Evolutionary conservation across 2,113 vertebrate genomes (phyloP), one percentile per base, ranked within the genome.

Genomic region (Amia ocellicauda): DNA sequence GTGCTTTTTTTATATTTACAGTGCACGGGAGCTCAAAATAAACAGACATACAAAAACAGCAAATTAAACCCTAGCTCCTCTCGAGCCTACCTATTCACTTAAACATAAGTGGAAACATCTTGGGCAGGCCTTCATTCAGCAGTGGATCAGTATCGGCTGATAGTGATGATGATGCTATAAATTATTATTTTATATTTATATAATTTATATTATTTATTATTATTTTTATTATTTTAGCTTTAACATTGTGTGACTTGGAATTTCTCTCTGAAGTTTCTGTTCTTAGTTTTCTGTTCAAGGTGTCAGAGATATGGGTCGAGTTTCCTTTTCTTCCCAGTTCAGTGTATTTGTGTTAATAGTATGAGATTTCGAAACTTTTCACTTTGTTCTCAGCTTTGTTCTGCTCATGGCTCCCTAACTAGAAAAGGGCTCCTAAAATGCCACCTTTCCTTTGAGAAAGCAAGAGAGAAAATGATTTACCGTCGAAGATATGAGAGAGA

Each of bases 231-330:
- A n/a, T n/a, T n/a, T n/a, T n/a, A n/a, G n/a, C n/a, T n/a, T n/a
- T n/a, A n/a, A 11, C 62, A 55, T 59, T 59, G 67, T 41, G 54
- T n/a, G n/a, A n/a, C 57, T 22, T 45, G 0, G 23, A 59, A 27
- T 57, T 61, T 28, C 60, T 36, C 29, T 42, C 42, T 69, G 63
- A 22, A 27, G 20, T 49, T 3, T 2, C 52, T 29, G 58, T 62
- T 76, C 81, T 82, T 29, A 28, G 72, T 68, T 13, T 1, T 69
- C 52, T 41, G 60, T 57, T 58, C 74, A 81, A 84, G 75, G 67
- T 83, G 82, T 77, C 81, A 83, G 67, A 78, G 66, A 87, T 83
- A 74, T 83, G 81, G 81, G 82, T 83, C 81, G 72, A 55, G 58
- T 14, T 70, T 56, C 14, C 67, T 69, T 68, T 55, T 67, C 70